Base-by-base conservation (phyloP, 2,797 vertebrate species). In the Phoxinus dragarum region DNA sequence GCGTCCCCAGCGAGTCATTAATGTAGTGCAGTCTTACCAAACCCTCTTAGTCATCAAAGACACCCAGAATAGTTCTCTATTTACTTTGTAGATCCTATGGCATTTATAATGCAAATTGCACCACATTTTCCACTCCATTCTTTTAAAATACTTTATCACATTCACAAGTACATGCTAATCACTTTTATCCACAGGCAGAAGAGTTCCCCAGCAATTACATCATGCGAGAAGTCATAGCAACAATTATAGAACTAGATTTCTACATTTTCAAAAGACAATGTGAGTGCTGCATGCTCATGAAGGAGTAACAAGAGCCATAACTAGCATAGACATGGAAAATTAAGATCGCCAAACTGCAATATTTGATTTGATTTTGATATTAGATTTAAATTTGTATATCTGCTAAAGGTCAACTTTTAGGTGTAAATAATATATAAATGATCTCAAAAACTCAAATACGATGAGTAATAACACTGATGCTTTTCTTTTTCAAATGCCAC, bases 41-140 rank as follows among this genome's bases (percentile, higher is more conserved):
- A 84, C 34, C 12, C 61, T 52, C 64, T 73, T 68, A 36, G 80
- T 83, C 80, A 82, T 88, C 73, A 88, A 44, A 40, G 67, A 68
- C 56, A 68, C 84, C 80, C 84, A 84, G 75, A 84, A 86, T 81
- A 84, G 69, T 86, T 56, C 68, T 64, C 56, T 68, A 42, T 86
- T 87, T 79, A 49, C 59, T 81, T 83, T 87, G 72, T 64, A 76
- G 76, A 81, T 56, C 64, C 64, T 23, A 77, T 34, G 40, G 66
- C 56, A 80, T 73, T 73, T 61, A 80, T 42, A 68, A 81, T 59
- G 75, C 23, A 83, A 67, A 86, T 44, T 38, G 74, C 36, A 59
- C 31, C 56, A 61, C 74, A 19, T 78, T 78, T 86, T 68, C 40
- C 34, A 73, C 82, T 80, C 79, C 59, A 79, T 74, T 84, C 38